Conservation (phyloP, 2,797 vertebrate genomes). For the Acanthurus leucopareius region DNA sequence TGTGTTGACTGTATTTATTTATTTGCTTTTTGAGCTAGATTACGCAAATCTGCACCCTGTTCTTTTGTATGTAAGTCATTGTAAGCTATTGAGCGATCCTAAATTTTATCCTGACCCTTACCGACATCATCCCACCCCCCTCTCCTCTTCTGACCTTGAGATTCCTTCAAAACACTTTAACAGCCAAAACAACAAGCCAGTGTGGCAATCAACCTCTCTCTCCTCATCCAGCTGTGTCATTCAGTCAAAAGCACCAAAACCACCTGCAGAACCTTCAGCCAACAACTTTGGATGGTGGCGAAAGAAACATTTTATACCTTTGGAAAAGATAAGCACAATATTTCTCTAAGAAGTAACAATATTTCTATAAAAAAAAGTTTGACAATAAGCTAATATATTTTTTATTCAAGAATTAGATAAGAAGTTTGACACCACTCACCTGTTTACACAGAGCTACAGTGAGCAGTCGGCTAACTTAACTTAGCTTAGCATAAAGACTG, state of each 20-base stretch:
- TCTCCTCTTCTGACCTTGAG: constrained; percentile 55
- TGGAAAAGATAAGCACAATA: no score
- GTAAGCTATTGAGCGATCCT: constrained; percentile 4
- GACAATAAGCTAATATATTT: no score
- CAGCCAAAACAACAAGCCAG: constrained; percentile 54
- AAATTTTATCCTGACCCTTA: constrained; percentile 7
- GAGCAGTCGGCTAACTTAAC: no score
- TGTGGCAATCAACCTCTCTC: constrained; percentile 7
- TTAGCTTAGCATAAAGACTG: neutral
- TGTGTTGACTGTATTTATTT: constrained; percentile 5
- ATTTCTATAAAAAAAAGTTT: no score
- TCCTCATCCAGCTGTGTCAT: constrained; percentile 8
- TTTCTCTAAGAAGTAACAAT: no score
- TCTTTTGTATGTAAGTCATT: neutral
- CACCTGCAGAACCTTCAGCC: neutral
- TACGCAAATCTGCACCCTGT: constrained; percentile 4
- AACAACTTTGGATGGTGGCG: neutral
- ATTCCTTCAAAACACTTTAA: constrained; percentile 53
- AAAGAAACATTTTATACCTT: neutral
- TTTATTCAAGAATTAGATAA: neutral
- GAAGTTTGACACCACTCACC: neutral
- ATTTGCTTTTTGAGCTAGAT: neutral
- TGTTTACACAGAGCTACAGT: no score
- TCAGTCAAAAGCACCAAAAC: constrained; percentile 12
- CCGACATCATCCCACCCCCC: neutral